Conservation (phyloP, 2,888 invertebrate species). For the Drosophila subsilvestris region DNA sequence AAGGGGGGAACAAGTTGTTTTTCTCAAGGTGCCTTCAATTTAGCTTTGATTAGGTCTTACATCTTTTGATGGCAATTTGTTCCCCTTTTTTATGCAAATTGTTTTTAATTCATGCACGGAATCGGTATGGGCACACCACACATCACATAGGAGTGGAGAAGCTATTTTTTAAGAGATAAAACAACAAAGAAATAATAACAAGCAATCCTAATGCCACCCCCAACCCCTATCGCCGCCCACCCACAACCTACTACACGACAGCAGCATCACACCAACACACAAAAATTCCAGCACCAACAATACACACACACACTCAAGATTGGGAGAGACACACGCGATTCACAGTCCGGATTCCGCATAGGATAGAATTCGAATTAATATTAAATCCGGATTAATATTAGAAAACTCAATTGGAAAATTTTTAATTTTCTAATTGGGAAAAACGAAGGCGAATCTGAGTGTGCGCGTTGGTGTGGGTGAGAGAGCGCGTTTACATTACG, state of each 20-base stretch:
- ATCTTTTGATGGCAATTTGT: constrained; percentile 48
- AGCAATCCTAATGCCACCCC: constrained; percentile 69
- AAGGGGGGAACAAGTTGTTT: background rate
- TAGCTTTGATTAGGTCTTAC: constrained; percentile 66
- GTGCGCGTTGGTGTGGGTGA: background rate
- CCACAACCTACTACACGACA: constrained; percentile 26
- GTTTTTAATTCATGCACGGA: constrained; percentile 67
- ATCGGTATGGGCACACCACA: constrained; percentile 53
- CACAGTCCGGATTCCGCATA: background rate
- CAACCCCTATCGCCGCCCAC: constrained; percentile 17
- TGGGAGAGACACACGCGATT: background rate
- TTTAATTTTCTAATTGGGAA: constrained; percentile 51
- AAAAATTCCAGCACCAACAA: constrained; percentile 22
- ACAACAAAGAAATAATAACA: constrained; percentile 79
- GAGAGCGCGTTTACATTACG: constrained; percentile 56
- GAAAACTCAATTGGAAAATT: constrained; percentile 55
- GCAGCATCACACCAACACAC: constrained; percentile 15
- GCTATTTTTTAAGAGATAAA: constrained; percentile 77
- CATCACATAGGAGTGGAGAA: constrained; percentile 46
- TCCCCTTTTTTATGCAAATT: constrained; percentile 51
- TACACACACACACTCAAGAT: constrained; percentile 42
- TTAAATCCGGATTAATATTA: constrained; percentile 48
- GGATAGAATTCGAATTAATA: constrained; percentile 6
- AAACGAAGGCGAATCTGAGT: constrained; percentile 28
- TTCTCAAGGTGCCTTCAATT: constrained; percentile 30